Percentiles rank a stretch among this genome's conserved stretches.
phyloP scores from a whole-genome alignment of 2,888 invertebrate genomes.

The Lasioglossum oenotherae region DNA sequence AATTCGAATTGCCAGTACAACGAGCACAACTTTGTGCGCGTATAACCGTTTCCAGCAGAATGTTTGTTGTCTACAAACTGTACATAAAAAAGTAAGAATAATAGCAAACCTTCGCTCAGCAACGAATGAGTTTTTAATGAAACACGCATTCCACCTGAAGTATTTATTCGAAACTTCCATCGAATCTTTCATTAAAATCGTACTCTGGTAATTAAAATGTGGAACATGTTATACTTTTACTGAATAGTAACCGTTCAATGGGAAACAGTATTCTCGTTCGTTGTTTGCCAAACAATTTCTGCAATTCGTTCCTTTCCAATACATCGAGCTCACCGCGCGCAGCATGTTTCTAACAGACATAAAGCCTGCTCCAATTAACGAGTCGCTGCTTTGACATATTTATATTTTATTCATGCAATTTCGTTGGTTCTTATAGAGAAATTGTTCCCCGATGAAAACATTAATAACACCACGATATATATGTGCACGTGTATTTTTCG shows the following conservation, averaged over 20 bases:
- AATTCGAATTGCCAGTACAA: neutral
- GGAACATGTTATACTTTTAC: neutral
- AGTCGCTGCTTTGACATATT: neutral
- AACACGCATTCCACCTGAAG: neutral
- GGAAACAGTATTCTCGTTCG: neutral
- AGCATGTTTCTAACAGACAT: neutral
- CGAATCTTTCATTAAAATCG: neutral
- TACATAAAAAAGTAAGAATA: neutral
- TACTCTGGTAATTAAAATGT: neutral
- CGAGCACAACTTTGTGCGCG: neutral
- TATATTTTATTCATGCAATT: neutral
- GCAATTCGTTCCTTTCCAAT: neutral
- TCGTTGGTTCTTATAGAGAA: neutral
- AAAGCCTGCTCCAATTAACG: neutral
- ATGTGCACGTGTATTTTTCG: neutral
- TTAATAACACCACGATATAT: neutral
- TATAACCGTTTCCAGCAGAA: too few species aligned
- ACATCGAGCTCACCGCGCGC: neutral
- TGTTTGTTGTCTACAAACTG: too few species aligned
- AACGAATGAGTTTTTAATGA: neutral
- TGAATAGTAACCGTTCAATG: neutral
- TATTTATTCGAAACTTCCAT: too few species aligned
- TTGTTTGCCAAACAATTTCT: neutral
- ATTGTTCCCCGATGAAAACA: neutral
- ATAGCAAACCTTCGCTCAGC: neutral